A percentile compares a stretch with the other conserved stretches of the same genome.
These are phyloP conservation scores for Acyrthosiphon pisum DNA, from an alignment of 1,140 invertebrate genomes.

Conservation along the genomic window DNA sequence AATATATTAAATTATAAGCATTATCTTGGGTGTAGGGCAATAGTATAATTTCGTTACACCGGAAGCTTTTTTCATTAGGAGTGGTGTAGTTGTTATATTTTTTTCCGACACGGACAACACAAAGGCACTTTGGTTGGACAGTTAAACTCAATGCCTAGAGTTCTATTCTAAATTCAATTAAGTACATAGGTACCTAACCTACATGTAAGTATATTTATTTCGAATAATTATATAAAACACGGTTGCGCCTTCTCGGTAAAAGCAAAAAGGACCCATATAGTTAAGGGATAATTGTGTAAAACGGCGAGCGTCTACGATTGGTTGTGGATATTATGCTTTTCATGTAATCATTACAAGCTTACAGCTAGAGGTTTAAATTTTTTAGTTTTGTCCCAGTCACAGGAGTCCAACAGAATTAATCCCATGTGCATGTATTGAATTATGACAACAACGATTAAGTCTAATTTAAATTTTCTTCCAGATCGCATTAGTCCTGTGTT, in stretches of 20 bases:
- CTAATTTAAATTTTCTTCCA: not conserved
- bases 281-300: too few species aligned
- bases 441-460: too few species aligned
- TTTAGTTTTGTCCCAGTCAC: not conserved
- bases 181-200: not conserved
- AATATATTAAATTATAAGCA: not conserved
- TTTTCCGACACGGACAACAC: not conserved
- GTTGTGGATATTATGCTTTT: too few species aligned
- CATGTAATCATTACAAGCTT: not conserved
- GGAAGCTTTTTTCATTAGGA: not conserved
- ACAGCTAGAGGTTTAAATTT: not conserved
- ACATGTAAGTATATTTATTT: too few species aligned
- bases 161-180: not conserved
- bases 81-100: not conserved
- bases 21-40: not conserved
- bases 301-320: too few species aligned
- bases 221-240: too few species aligned
- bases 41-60: not conserved
- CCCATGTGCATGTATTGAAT: not conserved
- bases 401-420: not conserved
- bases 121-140: not conserved
- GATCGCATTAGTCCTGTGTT: constrained; percentile 15
- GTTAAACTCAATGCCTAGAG: not conserved
- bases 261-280: too few species aligned
- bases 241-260: too few species aligned